These are phyloP conservation scores for Chromobotia macracanthus DNA, from an alignment of 2,797 vertebrate genomes.

Conservation along the genomic window DNA sequence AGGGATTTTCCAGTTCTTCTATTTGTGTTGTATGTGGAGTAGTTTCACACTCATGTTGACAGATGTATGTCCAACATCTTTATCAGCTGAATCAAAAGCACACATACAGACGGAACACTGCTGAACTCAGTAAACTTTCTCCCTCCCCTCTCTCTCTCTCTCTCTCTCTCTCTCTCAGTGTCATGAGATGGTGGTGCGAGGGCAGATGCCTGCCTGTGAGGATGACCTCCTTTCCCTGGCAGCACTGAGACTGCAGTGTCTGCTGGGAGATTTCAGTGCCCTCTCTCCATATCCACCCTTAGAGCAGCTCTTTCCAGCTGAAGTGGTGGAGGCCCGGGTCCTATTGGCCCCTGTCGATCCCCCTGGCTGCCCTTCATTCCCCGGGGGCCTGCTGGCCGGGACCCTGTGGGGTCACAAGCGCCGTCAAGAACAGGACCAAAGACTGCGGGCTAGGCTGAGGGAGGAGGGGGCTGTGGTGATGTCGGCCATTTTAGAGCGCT, in stretches of 20 bases:
- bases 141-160: constrained; percentile 20
- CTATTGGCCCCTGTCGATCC: constrained; percentile 66
- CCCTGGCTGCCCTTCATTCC: constrained; percentile 70
- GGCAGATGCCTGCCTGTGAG: constrained; percentile 85
- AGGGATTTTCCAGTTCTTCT: constrained; percentile 22
- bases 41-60: constrained; percentile 22
- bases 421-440: constrained; percentile 77
- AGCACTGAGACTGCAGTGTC: constrained; percentile 86
- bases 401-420: constrained; percentile 84
- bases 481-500: constrained; percentile 84
- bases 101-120: constrained; percentile 3
- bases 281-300: constrained; percentile 81
- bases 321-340: constrained; percentile 76
- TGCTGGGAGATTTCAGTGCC: constrained; percentile 87
- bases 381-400: constrained; percentile 70
- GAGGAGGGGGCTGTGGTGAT: constrained; percentile 81
- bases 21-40: constrained; percentile 7
- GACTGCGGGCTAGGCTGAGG: constrained; percentile 77
- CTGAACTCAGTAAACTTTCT: constrained; percentile 1
- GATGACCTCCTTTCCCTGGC: constrained; percentile 87
- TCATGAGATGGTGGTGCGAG: constrained; percentile 89
- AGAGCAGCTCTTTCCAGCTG: constrained; percentile 83
- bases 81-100: constrained; percentile 29
- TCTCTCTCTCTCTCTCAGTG: constrained; percentile 71
- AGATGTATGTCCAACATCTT: constrained; percentile 5